Conservation (phyloP, 2,888 invertebrate species). For the Pycnomerus fuliginosus region DNA sequence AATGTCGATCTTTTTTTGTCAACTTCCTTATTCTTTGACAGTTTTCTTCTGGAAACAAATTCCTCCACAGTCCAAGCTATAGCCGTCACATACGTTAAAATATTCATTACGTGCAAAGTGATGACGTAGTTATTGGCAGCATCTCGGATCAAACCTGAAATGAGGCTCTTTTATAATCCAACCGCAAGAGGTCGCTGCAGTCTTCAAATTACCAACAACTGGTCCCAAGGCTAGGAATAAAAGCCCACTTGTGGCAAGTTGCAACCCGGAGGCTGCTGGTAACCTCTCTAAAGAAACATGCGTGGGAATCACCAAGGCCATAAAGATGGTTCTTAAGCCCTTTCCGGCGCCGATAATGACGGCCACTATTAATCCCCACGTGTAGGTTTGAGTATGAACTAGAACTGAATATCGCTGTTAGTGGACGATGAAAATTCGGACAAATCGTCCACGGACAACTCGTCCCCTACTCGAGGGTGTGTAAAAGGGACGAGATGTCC, state of each 20-base stretch:
- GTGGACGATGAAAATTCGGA: no score
- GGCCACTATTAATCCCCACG: slow-evolving; percentile 59
- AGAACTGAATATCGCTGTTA: slow-evolving; percentile 55
- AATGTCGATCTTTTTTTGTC: no score
- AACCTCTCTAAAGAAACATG: slow-evolving; percentile 69
- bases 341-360: slow-evolving; percentile 70
- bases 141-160: slow-evolving; percentile 66
- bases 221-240: slow-evolving; percentile 65
- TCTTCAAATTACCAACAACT: slow-evolving; percentile 67
- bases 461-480: no score
- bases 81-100: slow-evolving; percentile 64
- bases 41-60: slow-evolving; percentile 33
- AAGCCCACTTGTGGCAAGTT: slow-evolving; percentile 66
- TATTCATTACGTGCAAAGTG: slow-evolving; percentile 65
- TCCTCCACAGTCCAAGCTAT: slow-evolving; percentile 64
- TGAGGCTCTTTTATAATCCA: neutral
- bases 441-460: no score
- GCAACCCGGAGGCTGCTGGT: slow-evolving; percentile 71
- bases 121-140: slow-evolving; percentile 59
- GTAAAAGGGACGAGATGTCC: no score
- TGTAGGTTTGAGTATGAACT: slow-evolving; percentile 61
- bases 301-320: slow-evolving; percentile 71
- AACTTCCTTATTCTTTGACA: neutral
- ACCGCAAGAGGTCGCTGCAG: no score
- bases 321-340: slow-evolving; percentile 71